A percentile compares a stretch with the other conserved stretches of the same genome.
Conservation (phyloP, 2,888 invertebrate genomes). For the Copidosoma aretas region DNA sequence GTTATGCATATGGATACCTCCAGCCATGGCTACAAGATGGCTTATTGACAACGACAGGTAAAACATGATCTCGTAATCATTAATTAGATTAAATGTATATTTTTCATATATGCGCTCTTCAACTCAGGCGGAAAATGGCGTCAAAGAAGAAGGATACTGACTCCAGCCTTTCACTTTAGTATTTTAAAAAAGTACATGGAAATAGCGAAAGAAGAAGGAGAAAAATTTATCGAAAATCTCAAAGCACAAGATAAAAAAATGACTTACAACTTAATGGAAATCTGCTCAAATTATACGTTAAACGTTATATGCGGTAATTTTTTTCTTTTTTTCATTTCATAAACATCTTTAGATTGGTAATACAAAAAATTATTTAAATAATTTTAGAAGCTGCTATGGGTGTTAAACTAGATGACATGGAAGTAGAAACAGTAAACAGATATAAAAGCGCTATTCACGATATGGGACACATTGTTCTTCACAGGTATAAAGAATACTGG, state of each 20-base stretch:
- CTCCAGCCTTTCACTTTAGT: constrained; percentile 40
- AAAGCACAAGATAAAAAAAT: constrained; percentile 29
- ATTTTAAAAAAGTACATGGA: constrained; percentile 41
- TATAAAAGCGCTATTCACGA: constrained; percentile 69
- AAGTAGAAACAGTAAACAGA: constrained; percentile 59
- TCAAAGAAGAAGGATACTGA: constrained; percentile 40
- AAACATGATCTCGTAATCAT: neutral
- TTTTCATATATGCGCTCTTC: no score
- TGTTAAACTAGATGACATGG: constrained; percentile 34
- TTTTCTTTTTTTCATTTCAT: neutral
- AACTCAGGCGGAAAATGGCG: constrained; percentile 38
- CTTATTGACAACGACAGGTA: constrained; percentile 41
- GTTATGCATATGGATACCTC: constrained; percentile 32
- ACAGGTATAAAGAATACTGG: constrained; percentile 51
- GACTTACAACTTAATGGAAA: constrained; percentile 33
- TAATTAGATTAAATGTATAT: neutral
- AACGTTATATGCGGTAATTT: constrained; percentile 42
- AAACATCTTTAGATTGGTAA: neutral
- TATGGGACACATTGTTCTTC: constrained; percentile 56
- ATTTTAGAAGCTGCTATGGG: constrained; percentile 32
- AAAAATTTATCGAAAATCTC: constrained; percentile 29
- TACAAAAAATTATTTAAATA: neutral
- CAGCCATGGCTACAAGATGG: constrained; percentile 37
- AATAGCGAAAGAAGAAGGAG: constrained; percentile 33
- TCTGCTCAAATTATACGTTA: constrained; percentile 39